Percentiles rank a stretch among this genome's conserved stretches.
phyloP scores from a whole-genome alignment of 2,888 invertebrate genomes.

The Aplocera efformata region DNA sequence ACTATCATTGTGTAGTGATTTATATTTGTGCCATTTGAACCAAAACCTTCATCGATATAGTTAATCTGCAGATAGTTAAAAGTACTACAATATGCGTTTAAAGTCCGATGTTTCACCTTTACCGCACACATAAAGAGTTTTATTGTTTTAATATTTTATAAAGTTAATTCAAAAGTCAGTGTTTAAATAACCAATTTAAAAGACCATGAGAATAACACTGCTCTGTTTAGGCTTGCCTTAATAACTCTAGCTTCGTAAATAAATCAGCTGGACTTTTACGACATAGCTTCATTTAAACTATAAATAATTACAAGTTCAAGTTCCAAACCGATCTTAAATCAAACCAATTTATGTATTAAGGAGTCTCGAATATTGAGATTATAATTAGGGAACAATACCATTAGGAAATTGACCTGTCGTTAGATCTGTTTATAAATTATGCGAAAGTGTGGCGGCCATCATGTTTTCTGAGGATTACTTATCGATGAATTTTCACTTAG shows the following conservation, averaged over 20 bases:
- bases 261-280: constrained; percentile 59
- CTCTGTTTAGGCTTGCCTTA: constrained; percentile 30
- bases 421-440: constrained; percentile 10
- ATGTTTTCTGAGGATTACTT: not conserved
- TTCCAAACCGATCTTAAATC: constrained; percentile 48
- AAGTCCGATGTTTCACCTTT: too few species aligned
- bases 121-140: too few species aligned
- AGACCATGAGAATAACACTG: constrained; percentile 13
- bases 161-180: too few species aligned
- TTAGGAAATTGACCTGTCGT: constrained; percentile 10
- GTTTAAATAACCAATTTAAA: not conserved
- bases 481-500: not conserved
- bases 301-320: constrained; percentile 60
- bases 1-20: too few species aligned
- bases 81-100: too few species aligned
- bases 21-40: too few species aligned
- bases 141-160: too few species aligned
- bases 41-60: too few species aligned
- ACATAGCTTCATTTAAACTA: constrained; percentile 63
- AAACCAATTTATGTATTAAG: constrained; percentile 56
- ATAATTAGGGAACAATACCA: constrained; percentile 12
- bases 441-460: not conserved
- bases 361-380: constrained; percentile 38
- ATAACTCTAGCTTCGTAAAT: constrained; percentile 49
- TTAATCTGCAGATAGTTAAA: too few species aligned